These are phyloP conservation scores for Holotrichia oblita DNA, from an alignment of 1,140 invertebrate species.

Conservation along the genomic window DNA sequence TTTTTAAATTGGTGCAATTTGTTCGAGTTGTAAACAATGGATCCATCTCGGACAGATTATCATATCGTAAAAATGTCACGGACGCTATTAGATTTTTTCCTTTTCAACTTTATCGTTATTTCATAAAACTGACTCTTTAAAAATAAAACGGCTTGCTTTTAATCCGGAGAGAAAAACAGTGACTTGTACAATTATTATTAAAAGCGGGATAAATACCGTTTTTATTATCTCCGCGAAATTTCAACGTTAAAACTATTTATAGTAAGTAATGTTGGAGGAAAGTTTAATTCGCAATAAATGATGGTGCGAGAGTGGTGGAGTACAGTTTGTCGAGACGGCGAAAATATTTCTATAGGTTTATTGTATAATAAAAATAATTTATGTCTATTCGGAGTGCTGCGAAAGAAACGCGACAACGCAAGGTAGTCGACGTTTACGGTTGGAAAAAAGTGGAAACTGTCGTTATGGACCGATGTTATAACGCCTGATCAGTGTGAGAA, in stretches of 20 bases:
- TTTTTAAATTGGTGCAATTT: conserved; percentile 14
- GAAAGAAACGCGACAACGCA: conserved; percentile 16
- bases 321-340: too few species aligned
- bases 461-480: conserved; percentile 5
- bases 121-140: background rate
- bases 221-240: background rate
- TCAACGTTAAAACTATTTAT: too few species aligned
- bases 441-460: conserved; percentile 12
- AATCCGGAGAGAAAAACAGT: background rate
- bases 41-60: background rate
- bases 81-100: background rate
- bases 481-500: conserved; percentile 19
- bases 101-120: background rate
- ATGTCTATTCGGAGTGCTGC: background rate
- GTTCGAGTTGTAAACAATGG: conserved; percentile 1
- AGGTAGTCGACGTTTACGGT: conserved; percentile 7
- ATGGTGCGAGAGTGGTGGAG: too few species aligned
- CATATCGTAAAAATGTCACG: background rate
- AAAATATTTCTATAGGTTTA: conserved; percentile 7
- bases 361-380: background rate
- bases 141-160: background rate
- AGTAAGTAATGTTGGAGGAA: too few species aligned
- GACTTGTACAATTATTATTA: background rate
- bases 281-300: too few species aligned
- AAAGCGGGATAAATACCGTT: background rate